These are phyloP conservation scores for Tetranychus truncatus DNA, from an alignment of 2,888 invertebrate species.

Conservation along the genomic window DNA sequence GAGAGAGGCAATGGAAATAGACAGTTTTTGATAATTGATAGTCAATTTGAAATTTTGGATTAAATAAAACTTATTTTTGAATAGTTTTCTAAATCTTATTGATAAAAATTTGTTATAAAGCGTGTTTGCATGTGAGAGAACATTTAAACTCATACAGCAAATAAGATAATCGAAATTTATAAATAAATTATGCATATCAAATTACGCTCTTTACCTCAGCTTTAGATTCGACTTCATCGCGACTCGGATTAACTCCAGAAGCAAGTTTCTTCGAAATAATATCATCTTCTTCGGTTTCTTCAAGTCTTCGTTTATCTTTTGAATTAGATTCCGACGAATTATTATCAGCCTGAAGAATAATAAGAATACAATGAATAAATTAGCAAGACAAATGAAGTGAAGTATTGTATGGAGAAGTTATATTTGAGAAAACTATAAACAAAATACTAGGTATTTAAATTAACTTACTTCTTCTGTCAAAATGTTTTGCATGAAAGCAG, in stretches of 20 bases:
- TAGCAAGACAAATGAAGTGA: not conserved
- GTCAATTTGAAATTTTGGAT: too few species aligned
- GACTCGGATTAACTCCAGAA: not conserved
- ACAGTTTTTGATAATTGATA: not conserved
- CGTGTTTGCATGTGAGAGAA: too few species aligned
- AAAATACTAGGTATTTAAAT: not conserved
- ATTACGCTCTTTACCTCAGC: not conserved
- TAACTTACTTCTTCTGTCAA: not conserved
- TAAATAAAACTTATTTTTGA: too few species aligned
- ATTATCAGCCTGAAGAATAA: constrained; percentile 15
- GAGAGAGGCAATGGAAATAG: not conserved
- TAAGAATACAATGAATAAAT: constrained; percentile 33
- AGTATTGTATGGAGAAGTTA: too few species aligned
- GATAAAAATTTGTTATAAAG: too few species aligned
- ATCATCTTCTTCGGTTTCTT: constrained; percentile 26
- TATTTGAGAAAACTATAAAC: too few species aligned
- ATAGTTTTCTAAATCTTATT: too few species aligned
- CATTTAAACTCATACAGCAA: too few species aligned
- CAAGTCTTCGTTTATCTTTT: constrained; percentile 32
- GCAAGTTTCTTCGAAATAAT: constrained; percentile 28
- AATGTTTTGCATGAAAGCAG: constrained; percentile 2
- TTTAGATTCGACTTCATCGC: not conserved
- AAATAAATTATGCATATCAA: not conserved
- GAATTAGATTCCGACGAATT: constrained; percentile 19
- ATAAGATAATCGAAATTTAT: too few species aligned